Evolutionary conservation across 2,113 vertebrate species (phyloP).

Genomic region (Urocitellus parryii): DNA sequence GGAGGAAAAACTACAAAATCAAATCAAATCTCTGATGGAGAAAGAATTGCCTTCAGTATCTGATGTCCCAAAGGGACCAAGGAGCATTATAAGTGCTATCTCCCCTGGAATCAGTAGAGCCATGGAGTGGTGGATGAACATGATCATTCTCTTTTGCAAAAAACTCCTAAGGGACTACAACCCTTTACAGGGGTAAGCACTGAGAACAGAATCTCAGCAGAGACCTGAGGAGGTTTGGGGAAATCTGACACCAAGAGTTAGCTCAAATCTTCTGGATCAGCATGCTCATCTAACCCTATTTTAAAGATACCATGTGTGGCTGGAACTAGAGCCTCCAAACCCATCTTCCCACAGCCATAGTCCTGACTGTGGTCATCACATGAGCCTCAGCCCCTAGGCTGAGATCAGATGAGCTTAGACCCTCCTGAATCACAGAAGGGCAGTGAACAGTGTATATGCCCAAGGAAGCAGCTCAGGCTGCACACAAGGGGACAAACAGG

Average conservation of each 20-base stretch:
- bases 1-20: constrained; percentile 69
- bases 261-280: constrained; percentile 20
- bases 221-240: not conserved
- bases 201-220: constrained; percentile 42
- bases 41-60: constrained; percentile 54
- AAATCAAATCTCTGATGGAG: constrained; percentile 57
- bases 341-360: not conserved
- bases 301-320: constrained; percentile 1
- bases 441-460: not conserved
- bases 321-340: not conserved
- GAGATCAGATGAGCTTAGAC: no score
- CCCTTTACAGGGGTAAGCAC: constrained; percentile 34
- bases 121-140: not conserved
- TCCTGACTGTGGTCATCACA: not conserved
- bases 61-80: constrained; percentile 37
- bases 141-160: constrained; percentile 61
- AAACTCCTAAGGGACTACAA: constrained; percentile 65
- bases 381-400: not conserved
- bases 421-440: not conserved
- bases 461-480: not conserved
- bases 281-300: not conserved
- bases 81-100: constrained; percentile 56
- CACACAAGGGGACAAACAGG: not conserved
- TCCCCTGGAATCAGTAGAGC: constrained; percentile 61
- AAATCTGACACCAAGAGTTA: constrained; percentile 47